Evolutionary conservation across 1,140 invertebrate genomes (phyloP).

Genomic region (Drosophila oshimai): DNA sequence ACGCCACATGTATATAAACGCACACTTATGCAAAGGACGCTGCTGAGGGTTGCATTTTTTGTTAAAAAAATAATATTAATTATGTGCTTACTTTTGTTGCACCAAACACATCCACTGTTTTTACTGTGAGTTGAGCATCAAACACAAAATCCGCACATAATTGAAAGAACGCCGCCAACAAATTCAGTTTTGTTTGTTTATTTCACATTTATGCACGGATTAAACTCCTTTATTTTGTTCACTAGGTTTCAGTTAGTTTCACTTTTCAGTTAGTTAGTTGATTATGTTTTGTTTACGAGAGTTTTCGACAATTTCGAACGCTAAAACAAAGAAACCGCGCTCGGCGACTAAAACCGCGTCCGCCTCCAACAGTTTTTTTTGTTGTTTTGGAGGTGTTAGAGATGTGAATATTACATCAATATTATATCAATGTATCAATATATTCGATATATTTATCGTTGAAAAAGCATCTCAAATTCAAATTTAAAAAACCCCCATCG

Average conservation of each 20-base stretch:
- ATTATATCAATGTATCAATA: no score
- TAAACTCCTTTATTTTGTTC: background rate
- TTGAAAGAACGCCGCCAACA: background rate
- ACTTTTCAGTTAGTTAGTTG: background rate
- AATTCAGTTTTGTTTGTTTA: background rate
- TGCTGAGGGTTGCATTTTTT: conserved; percentile 30
- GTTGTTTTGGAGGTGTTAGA: background rate
- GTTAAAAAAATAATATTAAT: conserved; percentile 19
- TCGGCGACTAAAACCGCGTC: background rate
- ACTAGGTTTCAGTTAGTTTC: background rate
- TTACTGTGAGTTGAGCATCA: background rate
- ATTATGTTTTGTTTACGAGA: conserved; percentile 7
- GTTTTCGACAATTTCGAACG: conserved; percentile 6
- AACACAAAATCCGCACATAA: background rate
- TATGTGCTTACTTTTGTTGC: conserved; percentile 12
- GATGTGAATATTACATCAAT: no score
- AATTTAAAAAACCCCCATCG: no score
- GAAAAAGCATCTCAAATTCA: no score
- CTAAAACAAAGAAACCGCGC: background rate
- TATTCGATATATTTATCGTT: no score
- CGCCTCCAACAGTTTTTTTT: background rate
- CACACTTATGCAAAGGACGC: conserved; percentile 18
- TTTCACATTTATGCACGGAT: background rate
- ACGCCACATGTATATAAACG: background rate
- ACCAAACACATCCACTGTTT: conserved; percentile 1